A percentile compares a stretch with the other conserved stretches of the same genome.
These are phyloP conservation scores for Melanotaenia duboulayi DNA, from an alignment of 2,113 vertebrate species.

Conservation along the genomic window DNA sequence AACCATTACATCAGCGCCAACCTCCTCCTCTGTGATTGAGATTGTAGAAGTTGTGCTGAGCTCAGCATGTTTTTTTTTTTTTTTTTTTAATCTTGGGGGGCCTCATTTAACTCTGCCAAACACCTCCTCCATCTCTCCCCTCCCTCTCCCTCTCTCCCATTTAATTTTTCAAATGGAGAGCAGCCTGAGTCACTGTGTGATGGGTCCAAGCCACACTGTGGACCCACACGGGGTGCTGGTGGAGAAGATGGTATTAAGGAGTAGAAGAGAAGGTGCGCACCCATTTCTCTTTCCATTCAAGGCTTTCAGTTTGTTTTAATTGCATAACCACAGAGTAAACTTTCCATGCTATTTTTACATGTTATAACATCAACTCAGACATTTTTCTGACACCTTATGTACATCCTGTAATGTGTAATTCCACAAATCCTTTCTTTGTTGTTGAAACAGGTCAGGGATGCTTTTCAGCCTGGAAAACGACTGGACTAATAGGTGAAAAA, in stretches of 20 bases:
- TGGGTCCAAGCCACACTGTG: constrained; percentile 59
- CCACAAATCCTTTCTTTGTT: background rate
- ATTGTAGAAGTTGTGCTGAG: constrained; percentile 76
- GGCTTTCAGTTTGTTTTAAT: background rate
- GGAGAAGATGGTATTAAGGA: constrained; percentile 21
- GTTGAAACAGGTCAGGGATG: constrained; percentile 82
- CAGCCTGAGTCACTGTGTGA: constrained; percentile 79
- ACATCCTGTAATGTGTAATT: background rate
- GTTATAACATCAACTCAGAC: background rate
- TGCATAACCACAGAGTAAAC: background rate
- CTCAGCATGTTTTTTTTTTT: constrained; percentile 77
- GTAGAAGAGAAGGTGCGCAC: constrained; percentile 19
- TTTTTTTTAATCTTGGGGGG: constrained; percentile 38
- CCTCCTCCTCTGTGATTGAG: constrained; percentile 80
- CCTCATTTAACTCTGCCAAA: constrained; percentile 79
- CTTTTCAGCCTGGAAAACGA: constrained; percentile 83
- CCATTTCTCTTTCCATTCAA: constrained; percentile 1
- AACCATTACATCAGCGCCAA: constrained; percentile 79
- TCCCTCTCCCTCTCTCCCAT: constrained; percentile 39
- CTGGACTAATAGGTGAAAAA: constrained; percentile 85
- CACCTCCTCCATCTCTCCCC: background rate
- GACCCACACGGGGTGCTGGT: constrained; percentile 21
- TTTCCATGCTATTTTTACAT: background rate
- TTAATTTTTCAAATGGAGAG: constrained; percentile 85
- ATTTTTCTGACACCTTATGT: background rate